Evolutionary conservation across 2,888 invertebrate genomes (phyloP).

Genomic region (Encarsia formosa): DNA sequence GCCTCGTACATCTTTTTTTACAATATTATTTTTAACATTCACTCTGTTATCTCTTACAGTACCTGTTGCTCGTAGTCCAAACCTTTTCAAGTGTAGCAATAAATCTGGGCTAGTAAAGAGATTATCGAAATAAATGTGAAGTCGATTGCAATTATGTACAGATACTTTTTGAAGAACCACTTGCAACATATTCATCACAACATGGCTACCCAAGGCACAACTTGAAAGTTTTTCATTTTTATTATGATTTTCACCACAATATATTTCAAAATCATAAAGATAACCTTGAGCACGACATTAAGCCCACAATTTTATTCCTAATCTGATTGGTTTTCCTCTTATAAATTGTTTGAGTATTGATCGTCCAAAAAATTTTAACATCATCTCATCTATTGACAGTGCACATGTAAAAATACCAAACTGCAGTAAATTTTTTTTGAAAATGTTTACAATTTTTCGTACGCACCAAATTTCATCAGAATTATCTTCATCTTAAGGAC

Average conservation of each 20-base stretch:
- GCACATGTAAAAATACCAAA: not conserved
- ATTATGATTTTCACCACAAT: constrained; percentile 6
- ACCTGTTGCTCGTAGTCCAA: no score
- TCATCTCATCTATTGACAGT: constrained; percentile 7
- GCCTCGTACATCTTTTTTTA: not conserved
- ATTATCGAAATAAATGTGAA: no score
- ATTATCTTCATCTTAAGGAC: not conserved
- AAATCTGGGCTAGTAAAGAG: no score
- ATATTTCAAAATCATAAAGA: constrained; percentile 13
- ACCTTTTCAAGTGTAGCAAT: no score
- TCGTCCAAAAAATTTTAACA: constrained; percentile 7
- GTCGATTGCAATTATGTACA: no score
- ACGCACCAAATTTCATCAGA: not conserved
- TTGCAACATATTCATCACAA: not conserved
- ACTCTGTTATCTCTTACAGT: constrained; percentile 1
- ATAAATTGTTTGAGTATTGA: constrained; percentile 1
- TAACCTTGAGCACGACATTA: constrained; percentile 1
- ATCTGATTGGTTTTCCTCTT: constrained; percentile 2
- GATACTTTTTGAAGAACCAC: no score
- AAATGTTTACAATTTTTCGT: no score
- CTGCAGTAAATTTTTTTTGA: not conserved
- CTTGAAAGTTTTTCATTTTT: not conserved
- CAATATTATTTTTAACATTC: not conserved
- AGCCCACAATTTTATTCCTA: constrained; percentile 9
- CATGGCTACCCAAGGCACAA: not conserved